phyloP scores from a whole-genome alignment of 2,797 vertebrate genomes.

The Antrozous pallidus region DNA sequence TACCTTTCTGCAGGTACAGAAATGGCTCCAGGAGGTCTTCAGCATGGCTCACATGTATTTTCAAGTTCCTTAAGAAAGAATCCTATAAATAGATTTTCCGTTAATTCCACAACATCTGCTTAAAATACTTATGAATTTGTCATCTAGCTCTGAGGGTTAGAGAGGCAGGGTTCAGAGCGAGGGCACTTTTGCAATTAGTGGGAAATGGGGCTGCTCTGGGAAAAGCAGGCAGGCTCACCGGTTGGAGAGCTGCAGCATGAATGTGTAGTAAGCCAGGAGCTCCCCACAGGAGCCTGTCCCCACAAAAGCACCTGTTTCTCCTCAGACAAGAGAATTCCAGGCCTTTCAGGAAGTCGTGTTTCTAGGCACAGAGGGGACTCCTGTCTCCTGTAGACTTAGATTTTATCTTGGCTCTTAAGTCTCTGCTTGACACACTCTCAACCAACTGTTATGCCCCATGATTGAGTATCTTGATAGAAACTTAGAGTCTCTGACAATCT shows the following conservation, averaged over 20 bases:
- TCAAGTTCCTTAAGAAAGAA: constrained; percentile 29
- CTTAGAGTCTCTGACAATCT: not conserved
- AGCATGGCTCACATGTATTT: constrained; percentile 59
- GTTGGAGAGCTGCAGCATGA: not conserved
- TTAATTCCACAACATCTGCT: constrained; percentile 56
- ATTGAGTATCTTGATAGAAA: not conserved
- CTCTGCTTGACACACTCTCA: not conserved
- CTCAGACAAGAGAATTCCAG: not conserved
- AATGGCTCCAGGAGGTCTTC: constrained; percentile 58
- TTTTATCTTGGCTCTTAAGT: not conserved
- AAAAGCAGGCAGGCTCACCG: not conserved
- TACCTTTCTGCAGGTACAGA: constrained; percentile 57
- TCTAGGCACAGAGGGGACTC: not conserved
- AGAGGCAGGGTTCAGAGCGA: not conserved
- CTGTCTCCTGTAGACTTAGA: not conserved
- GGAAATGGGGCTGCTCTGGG: not conserved
- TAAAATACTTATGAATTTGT: constrained; percentile 38
- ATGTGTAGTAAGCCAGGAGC: fast-evolving
- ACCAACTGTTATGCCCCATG: not conserved
- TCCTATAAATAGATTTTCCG: constrained; percentile 64
- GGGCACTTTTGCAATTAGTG: not conserved
- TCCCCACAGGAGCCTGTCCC: not conserved
- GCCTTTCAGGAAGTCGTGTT: not conserved
- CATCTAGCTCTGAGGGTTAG: not conserved
- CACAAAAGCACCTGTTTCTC: not conserved